Base-by-base conservation (phyloP, 1,140 invertebrate species). In the Aphis craccivora region DNA sequence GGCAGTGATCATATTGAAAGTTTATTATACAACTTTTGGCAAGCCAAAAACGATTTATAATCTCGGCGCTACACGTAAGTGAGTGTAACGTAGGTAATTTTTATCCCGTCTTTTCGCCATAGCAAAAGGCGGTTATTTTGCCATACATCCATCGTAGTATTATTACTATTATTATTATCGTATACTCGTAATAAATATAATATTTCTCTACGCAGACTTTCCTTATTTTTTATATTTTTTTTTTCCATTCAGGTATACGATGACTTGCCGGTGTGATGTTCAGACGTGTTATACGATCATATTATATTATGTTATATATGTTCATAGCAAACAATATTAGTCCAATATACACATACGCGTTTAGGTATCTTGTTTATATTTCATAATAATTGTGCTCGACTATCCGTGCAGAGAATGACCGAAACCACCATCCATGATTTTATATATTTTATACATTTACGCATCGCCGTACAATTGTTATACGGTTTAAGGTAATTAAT, bases 31-130 rank as follows among this genome's bases (percentile, higher is more conserved):
- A 90, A 90, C 48, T 90, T 55, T 90, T 67, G 37, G 89, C 53
- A 25, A 90, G 35, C 55, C 60, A 7, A 60, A 90, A 43, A 90
- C 89, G 89, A 90, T 60, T 90, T 90, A 90, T 90, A 60, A 90
- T 90, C 55, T 67, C 37, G 37, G 4, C n/a, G 35, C n/a, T 40
- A 30, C 45, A 89, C 51, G 51, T 37, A 51, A 51, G 87, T 51
- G 18, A 89, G 18, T 89, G 87, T 51, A 89, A 89, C n/a, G 87
- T 53, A 35, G 25, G 37, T 89, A 89, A 89, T 89, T 89, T n/a
- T 88, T 89, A 53, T 23, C 23, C 30, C 87, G 20, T n/a, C 7
- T 9, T 7, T 30, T 22, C 20, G 18, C 45, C 43, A 9, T 89
- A 45, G 25, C 87, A 30, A 30, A 51, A 30, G 25, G 11, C 14